These are phyloP conservation scores for Scolopax mira DNA, from an alignment of 2,113 vertebrate genomes.

Conservation along the genomic window DNA sequence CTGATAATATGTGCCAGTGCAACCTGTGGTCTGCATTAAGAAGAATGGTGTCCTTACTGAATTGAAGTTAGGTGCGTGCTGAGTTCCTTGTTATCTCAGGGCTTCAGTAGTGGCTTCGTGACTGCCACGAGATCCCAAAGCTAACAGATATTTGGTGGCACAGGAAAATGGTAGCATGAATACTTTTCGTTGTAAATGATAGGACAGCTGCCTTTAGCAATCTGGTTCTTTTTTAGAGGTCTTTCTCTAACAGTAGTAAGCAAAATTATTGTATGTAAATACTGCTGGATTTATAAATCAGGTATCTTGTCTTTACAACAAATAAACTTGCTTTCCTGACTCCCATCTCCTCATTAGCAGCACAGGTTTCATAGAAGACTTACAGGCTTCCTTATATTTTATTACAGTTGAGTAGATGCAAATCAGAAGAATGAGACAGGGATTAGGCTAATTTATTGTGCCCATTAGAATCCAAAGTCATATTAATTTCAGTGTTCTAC, in stretches of 20 bases:
- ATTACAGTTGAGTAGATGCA: background rate
- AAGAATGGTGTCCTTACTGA: background rate
- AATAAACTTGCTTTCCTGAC: background rate
- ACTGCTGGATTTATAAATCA: background rate
- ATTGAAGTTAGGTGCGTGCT: background rate
- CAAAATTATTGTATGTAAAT: background rate
- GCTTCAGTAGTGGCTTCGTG: background rate
- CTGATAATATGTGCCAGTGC: too few species aligned
- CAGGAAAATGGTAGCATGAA: background rate
- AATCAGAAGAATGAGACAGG: background rate
- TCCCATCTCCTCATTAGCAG: background rate
- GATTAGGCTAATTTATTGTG: background rate
- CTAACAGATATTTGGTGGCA: background rate
- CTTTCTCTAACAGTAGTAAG: background rate
- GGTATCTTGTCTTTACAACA: background rate
- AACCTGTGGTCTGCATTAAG: too few species aligned
- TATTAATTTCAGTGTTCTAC: background rate
- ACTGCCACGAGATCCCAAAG: background rate
- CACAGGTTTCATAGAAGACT: background rate
- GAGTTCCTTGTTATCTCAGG: background rate
- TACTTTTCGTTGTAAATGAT: background rate
- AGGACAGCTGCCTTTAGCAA: background rate
- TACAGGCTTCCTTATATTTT: background rate
- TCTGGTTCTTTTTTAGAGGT: background rate
- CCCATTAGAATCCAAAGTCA: background rate